Evolutionary conservation across 2,888 invertebrate genomes (phyloP).

Genomic region (Apodemia duryi): DNA sequence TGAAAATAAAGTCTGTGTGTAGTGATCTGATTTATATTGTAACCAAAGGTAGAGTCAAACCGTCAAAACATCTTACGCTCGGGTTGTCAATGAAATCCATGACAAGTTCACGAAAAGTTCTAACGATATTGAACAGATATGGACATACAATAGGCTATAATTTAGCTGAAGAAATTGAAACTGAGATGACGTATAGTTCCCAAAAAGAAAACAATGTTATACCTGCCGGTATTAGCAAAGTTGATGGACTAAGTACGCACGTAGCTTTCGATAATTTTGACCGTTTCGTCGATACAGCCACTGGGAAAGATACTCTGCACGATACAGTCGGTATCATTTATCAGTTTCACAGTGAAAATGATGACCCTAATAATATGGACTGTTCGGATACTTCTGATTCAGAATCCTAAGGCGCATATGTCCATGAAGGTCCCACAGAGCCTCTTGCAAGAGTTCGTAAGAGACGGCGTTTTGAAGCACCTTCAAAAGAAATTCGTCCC

Average conservation of each 20-base stretch:
- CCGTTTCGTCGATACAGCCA: constrained; percentile 34
- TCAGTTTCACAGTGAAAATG: neutral
- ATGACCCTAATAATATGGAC: neutral
- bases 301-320: constrained; percentile 20
- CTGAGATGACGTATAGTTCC: too few relatives aligned
- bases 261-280: constrained; percentile 24
- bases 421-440: neutral
- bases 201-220: neutral
- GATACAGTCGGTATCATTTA: neutral
- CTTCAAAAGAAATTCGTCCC: neutral
- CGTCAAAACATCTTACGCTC: neutral
- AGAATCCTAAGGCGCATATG: neutral
- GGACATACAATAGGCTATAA: neutral
- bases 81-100: neutral
- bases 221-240: neutral
- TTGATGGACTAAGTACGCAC: neutral
- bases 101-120: neutral
- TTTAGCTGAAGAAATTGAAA: too few relatives aligned
- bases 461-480: neutral
- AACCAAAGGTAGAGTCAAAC: too few relatives aligned
- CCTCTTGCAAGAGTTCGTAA: neutral
- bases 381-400: neutral
- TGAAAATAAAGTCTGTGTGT: too few relatives aligned
- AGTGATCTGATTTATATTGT: too few relatives aligned
- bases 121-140: neutral